A percentile compares a stretch with the other conserved stretches of the same genome.
phyloP scores from a whole-genome alignment of 2,113 vertebrate genomes.

The Callipepla squamata region DNA sequence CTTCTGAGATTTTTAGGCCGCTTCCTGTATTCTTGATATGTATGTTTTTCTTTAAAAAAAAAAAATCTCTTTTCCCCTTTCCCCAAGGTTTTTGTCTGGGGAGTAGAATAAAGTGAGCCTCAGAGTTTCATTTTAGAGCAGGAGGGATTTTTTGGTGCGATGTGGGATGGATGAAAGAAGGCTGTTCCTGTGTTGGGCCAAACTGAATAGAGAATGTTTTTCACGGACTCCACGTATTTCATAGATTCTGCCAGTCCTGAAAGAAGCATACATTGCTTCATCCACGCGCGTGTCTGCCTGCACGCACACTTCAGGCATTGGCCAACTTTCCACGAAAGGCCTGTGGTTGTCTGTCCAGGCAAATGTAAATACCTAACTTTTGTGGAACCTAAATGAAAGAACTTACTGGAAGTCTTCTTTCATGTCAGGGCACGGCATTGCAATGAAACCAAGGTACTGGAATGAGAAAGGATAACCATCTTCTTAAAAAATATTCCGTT shows the following conservation, averaged over 20 bases:
- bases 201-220: neutral
- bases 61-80: neutral
- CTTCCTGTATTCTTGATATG: neutral
- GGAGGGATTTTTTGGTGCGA: rapidly evolving
- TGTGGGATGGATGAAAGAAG: neutral
- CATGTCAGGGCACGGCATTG: neutral
- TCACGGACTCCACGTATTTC: neutral
- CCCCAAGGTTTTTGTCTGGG: neutral
- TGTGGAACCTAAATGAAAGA: neutral
- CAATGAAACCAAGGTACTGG: neutral
- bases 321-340: neutral
- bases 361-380: neutral
- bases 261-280: neutral
- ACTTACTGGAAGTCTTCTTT: neutral
- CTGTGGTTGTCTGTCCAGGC: neutral
- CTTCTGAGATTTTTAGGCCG: neutral
- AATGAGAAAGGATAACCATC: neutral
- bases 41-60: neutral
- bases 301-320: neutral
- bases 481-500: neutral
- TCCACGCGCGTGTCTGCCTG: neutral
- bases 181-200: neutral
- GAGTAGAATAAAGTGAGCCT: neutral
- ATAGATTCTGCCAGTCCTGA: neutral
- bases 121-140: neutral